Conservation (phyloP, 2,113 vertebrate species). For the Corydoras maculifer region DNA sequence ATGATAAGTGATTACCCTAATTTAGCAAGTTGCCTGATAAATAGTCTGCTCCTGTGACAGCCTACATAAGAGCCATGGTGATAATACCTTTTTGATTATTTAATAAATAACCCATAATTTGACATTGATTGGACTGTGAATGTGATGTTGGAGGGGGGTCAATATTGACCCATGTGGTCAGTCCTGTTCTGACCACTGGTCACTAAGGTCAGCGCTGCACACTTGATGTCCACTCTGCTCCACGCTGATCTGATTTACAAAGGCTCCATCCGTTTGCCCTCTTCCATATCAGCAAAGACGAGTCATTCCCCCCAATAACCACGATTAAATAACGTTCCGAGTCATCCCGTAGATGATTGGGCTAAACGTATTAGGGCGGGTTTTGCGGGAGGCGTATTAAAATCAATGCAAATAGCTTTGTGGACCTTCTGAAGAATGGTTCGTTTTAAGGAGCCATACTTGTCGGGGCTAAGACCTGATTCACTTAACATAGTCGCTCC, state of each 20-base stretch:
- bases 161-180: slow-evolving; percentile 71
- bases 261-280: slow-evolving; percentile 55
- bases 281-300: no score
- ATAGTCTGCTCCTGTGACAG: slow-evolving; percentile 57
- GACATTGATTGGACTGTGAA: slow-evolving; percentile 76
- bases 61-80: slow-evolving; percentile 49
- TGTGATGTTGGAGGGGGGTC: slow-evolving; percentile 48
- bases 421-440: slow-evolving; percentile 64
- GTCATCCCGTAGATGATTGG: no score
- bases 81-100: slow-evolving; percentile 79
- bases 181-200: slow-evolving; percentile 59
- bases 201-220: slow-evolving; percentile 55
- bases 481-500: slow-evolving; percentile 41
- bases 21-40: slow-evolving; percentile 75
- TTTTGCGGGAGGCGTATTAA: slow-evolving; percentile 66
- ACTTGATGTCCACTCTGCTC: slow-evolving; percentile 33
- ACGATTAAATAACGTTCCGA: slow-evolving; percentile 57
- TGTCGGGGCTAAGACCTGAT: slow-evolving; percentile 60
- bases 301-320: slow-evolving; percentile 41
- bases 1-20: slow-evolving; percentile 87
- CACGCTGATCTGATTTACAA: slow-evolving; percentile 63
- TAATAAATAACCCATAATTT: slow-evolving; percentile 82
- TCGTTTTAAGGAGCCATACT: slow-evolving; percentile 59
- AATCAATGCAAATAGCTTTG: slow-evolving; percentile 62
- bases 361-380: slow-evolving; percentile 42